Base-by-base conservation (phyloP, 2,113 vertebrate genomes). In the Oriolus oriolus region DNA sequence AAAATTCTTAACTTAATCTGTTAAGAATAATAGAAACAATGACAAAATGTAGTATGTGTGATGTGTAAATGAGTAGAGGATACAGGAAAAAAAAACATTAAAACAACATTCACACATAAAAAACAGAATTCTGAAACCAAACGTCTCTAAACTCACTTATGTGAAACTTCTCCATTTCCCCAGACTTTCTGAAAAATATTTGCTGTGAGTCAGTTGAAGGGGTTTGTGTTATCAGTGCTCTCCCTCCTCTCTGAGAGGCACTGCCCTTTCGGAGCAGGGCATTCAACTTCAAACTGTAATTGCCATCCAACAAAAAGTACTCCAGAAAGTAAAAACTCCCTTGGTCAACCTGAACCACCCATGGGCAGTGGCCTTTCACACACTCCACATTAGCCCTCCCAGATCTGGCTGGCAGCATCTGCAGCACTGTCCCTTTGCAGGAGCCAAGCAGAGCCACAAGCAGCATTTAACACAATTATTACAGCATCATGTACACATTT, bases 381-480 rank as follows among this genome's bases (percentile, higher is more conserved):
- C 27, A 24, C 28, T 31, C 16, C 12, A 7, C 16, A 7, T 80
- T 8, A 89, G 28, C 59, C 22, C 59, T 69, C 33, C 35, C 1
- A 2, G 37, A 37, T 23, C 28, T 53, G 78, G 18, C 0, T 0
- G 42, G n/a, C 50, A 52, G 42, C 63, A 44, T 27, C 8, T 3
- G 1, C 39, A 77, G 57, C 45, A 44, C 11, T 27, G 37, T 28
- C 21, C 23, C 54, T 73, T 44, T 26, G 60, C 53, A 86, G 50
- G 22, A 77, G 59, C 50, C 76, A 92, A 90, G 63, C 16, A 8
- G 50, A 60, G 52, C 35, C 68, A 61, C 4, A 44, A 42, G 30
- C 64, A 79, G n/a, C 71, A 77, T 52, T 76, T 68, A 63, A 74
- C 30, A 80, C 54, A 42, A 59, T 63, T 77, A 53, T n/a, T 73